Percentiles rank a stretch among this genome's conserved stretches.
phyloP scores from a whole-genome alignment of 2,797 vertebrate species.

The Sarcophilus harrisii region DNA sequence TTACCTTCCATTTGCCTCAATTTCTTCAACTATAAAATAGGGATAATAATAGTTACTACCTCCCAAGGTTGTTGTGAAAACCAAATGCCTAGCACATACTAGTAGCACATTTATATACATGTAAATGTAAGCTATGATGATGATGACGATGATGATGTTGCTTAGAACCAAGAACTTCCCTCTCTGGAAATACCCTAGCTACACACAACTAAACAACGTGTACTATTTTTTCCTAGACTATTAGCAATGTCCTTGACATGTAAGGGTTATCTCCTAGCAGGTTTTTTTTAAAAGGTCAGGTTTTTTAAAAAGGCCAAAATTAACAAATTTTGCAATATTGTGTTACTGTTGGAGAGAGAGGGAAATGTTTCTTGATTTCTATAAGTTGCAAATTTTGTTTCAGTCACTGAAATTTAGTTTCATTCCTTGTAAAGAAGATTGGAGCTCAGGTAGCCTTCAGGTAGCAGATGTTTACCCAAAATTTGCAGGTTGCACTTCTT shows the following conservation, averaged over 20 bases:
- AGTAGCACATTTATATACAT: not conserved
- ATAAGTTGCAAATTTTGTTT: not conserved
- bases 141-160: too few species aligned
- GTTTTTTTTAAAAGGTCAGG: not conserved
- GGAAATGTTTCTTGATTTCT: not conserved
- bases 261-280: not conserved
- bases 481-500: not conserved
- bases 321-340: not conserved
- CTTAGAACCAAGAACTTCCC: not conserved
- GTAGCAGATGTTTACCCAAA: not conserved
- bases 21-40: not conserved
- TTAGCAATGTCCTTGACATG: not conserved
- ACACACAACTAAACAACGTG: not conserved
- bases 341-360: not conserved
- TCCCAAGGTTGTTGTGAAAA: not conserved
- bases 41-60: not conserved
- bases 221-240: not conserved
- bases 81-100: not conserved
- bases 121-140: not conserved
- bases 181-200: not conserved
- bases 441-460: not conserved
- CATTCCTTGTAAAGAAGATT: not conserved
- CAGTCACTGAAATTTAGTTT: not conserved
- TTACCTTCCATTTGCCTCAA: not conserved
- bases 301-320: not conserved